Evolutionary conservation across 2,797 vertebrate species (phyloP).

Genomic region (Antrozous pallidus): DNA sequence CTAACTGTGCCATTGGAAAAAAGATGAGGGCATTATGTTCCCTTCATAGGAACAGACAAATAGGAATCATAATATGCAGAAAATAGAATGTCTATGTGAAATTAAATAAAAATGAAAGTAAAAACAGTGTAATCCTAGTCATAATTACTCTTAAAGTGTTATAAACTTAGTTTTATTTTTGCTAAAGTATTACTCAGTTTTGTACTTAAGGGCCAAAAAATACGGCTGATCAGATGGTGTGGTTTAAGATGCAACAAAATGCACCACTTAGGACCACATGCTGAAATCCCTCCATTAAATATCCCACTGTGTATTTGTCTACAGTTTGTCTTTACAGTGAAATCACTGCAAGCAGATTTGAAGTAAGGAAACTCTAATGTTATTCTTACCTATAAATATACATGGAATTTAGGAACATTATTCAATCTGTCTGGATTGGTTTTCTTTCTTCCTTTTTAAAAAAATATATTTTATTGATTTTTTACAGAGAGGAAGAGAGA

Average conservation of each 20-base stretch:
- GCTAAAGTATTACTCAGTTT: not conserved
- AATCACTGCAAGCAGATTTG: not conserved
- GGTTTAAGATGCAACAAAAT: not conserved
- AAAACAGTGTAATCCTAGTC: not conserved
- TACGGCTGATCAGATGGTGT: not conserved
- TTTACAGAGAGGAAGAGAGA: no score
- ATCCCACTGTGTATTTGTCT: not conserved
- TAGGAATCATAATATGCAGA: not conserved
- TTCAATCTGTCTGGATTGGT: not conserved
- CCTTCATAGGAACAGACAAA: not conserved
- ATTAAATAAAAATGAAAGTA: not conserved
- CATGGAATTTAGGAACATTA: not conserved
- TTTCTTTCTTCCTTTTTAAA: not conserved
- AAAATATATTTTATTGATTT: no score
- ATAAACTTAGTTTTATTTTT: not conserved
- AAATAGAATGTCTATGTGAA: not conserved
- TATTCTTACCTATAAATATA: not conserved
- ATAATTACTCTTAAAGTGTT: not conserved
- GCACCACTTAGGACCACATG: not conserved
- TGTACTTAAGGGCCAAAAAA: not conserved
- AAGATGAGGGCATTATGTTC: not conserved
- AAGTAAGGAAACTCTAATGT: not conserved
- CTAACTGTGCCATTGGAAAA: not conserved
- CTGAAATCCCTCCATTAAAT: not conserved
- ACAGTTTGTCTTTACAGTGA: not conserved